Base-by-base conservation (phyloP, 1,140 invertebrate species). In the Hydropsyche tenuis region DNA sequence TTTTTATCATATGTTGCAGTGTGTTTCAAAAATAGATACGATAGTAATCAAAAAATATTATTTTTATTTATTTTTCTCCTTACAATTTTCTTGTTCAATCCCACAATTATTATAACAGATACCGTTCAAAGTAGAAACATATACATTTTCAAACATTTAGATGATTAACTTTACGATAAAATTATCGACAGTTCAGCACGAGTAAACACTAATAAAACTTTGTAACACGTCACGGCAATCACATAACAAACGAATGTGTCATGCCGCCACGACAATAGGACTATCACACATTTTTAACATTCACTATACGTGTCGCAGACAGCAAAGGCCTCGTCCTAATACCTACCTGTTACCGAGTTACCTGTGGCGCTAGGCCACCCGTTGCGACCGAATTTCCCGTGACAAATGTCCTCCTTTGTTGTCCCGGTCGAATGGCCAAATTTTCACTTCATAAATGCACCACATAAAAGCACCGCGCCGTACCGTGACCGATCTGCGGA, bases 321-420 rank as follows among this genome's bases (percentile, higher is more conserved):
- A 53, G 45, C 11, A 43, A 69, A 51, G n/a, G 12, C 27, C 27
- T 37, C 3, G 30, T 37, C 30, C 30, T 37, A 37, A 45, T 72
- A 72, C 69, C 69, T 72, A 53, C 60, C 37, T 30, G 53, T 12
- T 56, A 45, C 22, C 7, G 27, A 23, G 25, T 27, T 53, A 62
- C 69, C 69, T 72, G 69, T 72, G 69, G 69, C 65, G 65, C 65
- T 68, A 37, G 45, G 43, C 65, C 65, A 68, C 65, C 65, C 65
- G 65, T 68, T 27, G 65, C 16, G 65, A 20, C n/a, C 43, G 30
- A 68, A 68, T 6, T 68, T n/a, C 23, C 65, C 65, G 45, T 68
- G 65, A 68, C 65, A 68, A 68, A 68, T 68, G 42, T 68, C 43
- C 14, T n/a, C 42, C 30, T 37, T 48, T 16, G 2, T 48, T 48